Evolutionary conservation across 2,113 vertebrate genomes (phyloP).

Genomic region (Lophotis ruficrista): DNA sequence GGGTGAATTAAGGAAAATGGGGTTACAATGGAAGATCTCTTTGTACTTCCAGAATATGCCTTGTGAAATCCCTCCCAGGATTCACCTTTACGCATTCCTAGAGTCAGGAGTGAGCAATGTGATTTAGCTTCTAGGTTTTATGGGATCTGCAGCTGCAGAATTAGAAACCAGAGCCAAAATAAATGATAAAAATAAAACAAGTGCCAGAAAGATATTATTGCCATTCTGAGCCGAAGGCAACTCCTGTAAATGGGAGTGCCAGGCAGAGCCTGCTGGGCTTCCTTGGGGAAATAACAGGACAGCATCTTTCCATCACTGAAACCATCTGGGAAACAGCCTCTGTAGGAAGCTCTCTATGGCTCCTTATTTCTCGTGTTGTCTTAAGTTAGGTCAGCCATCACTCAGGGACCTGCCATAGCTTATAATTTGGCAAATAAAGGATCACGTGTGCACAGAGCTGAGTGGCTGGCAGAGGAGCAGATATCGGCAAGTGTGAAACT

Average conservation of each 20-base stretch:
- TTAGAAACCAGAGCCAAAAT: constrained; percentile 2
- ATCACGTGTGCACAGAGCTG: accelerated
- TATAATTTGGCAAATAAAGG: not conserved
- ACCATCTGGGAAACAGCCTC: not conserved
- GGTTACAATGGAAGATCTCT: not conserved
- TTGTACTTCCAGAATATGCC: not conserved
- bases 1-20: not conserved
- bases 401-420: not conserved
- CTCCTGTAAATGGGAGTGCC: not conserved
- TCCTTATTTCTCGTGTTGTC: not conserved
- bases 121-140: not conserved
- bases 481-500: accelerated
- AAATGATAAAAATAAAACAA: constrained; percentile 41
- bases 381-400: not conserved
- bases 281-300: not conserved
- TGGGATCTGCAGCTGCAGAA: not conserved
- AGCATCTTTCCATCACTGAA: constrained; percentile 31
- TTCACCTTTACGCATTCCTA: not conserved
- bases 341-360: not conserved
- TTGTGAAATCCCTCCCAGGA: not conserved
- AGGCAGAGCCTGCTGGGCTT: not conserved
- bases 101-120: not conserved
- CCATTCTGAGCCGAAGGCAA: constrained; percentile 1
- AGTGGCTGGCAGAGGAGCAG: not conserved
- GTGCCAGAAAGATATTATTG: not conserved